Percentiles rank a stretch among this genome's conserved stretches.
phyloP scores from a whole-genome alignment of 2,888 invertebrate genomes.

The Nephrotoma appendiculata region DNA sequence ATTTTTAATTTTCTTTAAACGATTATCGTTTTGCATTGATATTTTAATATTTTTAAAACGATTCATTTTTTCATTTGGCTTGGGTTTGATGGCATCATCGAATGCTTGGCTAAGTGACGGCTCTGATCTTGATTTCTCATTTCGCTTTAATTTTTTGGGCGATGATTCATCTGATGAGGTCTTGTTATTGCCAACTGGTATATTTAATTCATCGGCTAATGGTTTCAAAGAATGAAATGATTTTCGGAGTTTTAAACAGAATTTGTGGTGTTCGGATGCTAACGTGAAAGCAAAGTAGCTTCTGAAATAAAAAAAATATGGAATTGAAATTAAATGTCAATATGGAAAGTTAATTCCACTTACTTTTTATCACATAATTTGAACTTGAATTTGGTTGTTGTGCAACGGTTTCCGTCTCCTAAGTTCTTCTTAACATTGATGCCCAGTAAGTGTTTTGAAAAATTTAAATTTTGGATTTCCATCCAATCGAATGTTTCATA shows the following conservation, averaged over 20 bases:
- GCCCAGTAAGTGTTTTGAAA: constrained; percentile 56
- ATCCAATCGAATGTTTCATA: constrained; percentile 46
- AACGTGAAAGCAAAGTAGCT: constrained; percentile 63
- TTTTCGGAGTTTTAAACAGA: constrained; percentile 56
- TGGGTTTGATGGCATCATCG: constrained; percentile 11
- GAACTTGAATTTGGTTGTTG: constrained; percentile 48
- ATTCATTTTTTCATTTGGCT: constrained; percentile 11
- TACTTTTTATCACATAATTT: constrained; percentile 60
- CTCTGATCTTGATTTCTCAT: neutral
- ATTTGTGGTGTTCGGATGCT: constrained; percentile 63
- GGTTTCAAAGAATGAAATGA: constrained; percentile 53
- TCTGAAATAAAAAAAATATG: constrained; percentile 21
- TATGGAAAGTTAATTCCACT: constrained; percentile 17
- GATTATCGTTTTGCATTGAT: constrained; percentile 16
- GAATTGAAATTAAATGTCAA: neutral
- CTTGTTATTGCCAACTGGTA: constrained; percentile 25
- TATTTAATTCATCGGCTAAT: constrained; percentile 44
- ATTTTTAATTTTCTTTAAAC: constrained; percentile 14
- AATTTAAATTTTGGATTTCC: constrained; percentile 60
- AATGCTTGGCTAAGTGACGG: neutral
- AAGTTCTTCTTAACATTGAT: constrained; percentile 38
- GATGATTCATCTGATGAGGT: neutral
- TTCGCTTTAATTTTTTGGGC: neutral
- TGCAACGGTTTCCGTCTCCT: constrained; percentile 38
- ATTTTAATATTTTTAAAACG: constrained; percentile 16